phyloP scores from a whole-genome alignment of 2,888 invertebrate genomes.

The Entomobrya proxima region DNA sequence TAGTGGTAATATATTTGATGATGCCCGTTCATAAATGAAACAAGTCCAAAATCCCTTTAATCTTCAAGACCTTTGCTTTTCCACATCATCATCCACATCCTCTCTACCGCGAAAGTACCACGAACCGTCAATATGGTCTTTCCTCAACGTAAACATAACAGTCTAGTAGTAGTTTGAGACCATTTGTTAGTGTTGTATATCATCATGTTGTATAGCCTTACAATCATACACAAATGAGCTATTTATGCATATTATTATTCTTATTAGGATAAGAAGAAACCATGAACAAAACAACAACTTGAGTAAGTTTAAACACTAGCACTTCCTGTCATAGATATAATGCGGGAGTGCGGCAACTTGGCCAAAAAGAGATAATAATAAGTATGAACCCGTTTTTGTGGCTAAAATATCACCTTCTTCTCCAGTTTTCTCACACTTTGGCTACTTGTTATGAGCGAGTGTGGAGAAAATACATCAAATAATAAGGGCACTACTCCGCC shows the following conservation, averaged over 20 bases:
- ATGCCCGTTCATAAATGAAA: conserved; percentile 44
- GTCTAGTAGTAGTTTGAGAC: neutral
- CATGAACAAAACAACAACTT: too few relatives aligned
- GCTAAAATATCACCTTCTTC: conserved; percentile 54
- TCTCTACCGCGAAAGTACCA: conserved; percentile 23
- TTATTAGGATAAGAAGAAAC: too few relatives aligned
- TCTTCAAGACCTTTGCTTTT: conserved; percentile 58
- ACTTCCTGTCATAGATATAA: too few relatives aligned
- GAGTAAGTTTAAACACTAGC: too few relatives aligned
- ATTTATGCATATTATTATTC: too few relatives aligned
- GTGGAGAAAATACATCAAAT: conserved; percentile 28
- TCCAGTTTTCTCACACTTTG: neutral
- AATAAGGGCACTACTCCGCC: neutral
- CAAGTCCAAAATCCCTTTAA: conserved; percentile 60
- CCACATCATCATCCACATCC: conserved; percentile 43
- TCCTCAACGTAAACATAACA: neutral
- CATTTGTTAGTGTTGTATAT: too few relatives aligned
- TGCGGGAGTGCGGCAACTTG: neutral
- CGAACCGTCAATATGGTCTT: conserved; percentile 30
- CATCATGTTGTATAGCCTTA: too few relatives aligned
- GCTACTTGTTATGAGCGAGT: neutral
- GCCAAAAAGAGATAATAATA: neutral
- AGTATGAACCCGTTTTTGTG: conserved; percentile 19
- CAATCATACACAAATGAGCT: too few relatives aligned
- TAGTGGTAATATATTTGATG: too few relatives aligned